Conservation (phyloP, 2,113 vertebrate species). For the Notarius lentiginosus region DNA sequence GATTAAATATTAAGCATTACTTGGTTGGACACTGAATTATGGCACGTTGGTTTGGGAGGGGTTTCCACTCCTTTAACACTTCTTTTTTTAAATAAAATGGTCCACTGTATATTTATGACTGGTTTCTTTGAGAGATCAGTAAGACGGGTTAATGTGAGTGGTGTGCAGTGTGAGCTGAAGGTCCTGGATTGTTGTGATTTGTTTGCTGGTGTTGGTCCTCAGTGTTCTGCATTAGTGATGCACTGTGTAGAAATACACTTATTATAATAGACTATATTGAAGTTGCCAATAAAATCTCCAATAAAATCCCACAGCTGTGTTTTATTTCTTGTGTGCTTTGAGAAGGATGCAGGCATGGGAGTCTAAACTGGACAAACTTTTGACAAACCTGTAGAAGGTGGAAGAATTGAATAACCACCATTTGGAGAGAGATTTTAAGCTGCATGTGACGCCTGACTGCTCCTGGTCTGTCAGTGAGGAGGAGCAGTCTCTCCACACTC, state of each 20-base stretch:
- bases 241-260: slow-evolving; percentile 26
- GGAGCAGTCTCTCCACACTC: not conserved
- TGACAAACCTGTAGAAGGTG: not conserved
- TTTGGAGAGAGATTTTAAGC: not conserved
- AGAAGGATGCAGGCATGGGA: not conserved
- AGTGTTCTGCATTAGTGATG: slow-evolving; percentile 44
- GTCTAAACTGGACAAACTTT: not conserved
- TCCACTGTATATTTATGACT: slow-evolving; percentile 28
- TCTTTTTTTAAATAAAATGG: not conserved
- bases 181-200: slow-evolving; percentile 49
- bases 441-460: not conserved
- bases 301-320: not conserved
- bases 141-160: not conserved
- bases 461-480: not conserved
- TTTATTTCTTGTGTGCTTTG: not conserved
- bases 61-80: slow-evolving; percentile 6
- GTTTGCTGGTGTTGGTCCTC: slow-evolving; percentile 42
- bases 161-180: not conserved
- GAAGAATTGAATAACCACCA: not conserved
- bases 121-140: slow-evolving; percentile 10
- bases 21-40: not conserved
- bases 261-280: slow-evolving; percentile 21
- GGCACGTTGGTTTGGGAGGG: not conserved
- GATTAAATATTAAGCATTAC: not conserved
- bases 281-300: slow-evolving; percentile 34